Percentiles rank a stretch among this genome's conserved stretches.
phyloP scores from a whole-genome alignment of 2,888 invertebrate species.

The Drosophila pullipes region DNA sequence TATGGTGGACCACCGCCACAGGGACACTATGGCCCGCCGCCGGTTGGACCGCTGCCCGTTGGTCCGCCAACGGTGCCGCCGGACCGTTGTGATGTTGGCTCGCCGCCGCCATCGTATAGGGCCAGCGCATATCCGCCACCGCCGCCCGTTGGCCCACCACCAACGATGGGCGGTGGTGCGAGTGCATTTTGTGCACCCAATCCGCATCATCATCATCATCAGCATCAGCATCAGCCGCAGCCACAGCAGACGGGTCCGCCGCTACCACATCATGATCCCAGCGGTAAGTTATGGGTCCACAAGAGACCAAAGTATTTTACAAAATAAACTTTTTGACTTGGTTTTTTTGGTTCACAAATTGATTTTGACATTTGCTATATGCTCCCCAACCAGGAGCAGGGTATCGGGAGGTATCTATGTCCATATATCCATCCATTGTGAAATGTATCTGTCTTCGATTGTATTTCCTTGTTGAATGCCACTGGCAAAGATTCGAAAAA shows the following conservation, averaged over 20 bases:
- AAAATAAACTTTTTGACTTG: conserved; percentile 39
- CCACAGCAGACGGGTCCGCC: conserved; percentile 41
- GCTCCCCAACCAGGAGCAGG: neutral
- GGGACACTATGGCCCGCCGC: conserved; percentile 55
- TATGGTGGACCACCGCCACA: conserved; percentile 73
- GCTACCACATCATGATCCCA: conserved; percentile 77
- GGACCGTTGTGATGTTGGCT: conserved; percentile 79
- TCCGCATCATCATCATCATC: conserved; percentile 83
- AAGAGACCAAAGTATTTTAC: conserved; percentile 31
- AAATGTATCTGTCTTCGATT: neutral
- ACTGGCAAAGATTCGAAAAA: neutral
- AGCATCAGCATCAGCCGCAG: conserved; percentile 58
- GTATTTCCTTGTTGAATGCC: neutral
- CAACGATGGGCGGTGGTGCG: conserved; percentile 82
- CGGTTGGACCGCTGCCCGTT: conserved; percentile 26
- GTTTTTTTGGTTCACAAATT: conserved; percentile 27
- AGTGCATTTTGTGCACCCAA: conserved; percentile 85
- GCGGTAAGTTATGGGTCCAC: conserved; percentile 70
- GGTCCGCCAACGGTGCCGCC: conserved; percentile 63
- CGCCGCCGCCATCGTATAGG: conserved; percentile 81
- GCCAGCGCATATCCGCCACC: conserved; percentile 73
- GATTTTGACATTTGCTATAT: conserved; percentile 27
- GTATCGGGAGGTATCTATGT: neutral
- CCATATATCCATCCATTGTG: neutral
- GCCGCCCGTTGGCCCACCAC: conserved; percentile 60